phyloP scores from a whole-genome alignment of 1,140 invertebrate genomes.

The Procambarus clarkii region DNA sequence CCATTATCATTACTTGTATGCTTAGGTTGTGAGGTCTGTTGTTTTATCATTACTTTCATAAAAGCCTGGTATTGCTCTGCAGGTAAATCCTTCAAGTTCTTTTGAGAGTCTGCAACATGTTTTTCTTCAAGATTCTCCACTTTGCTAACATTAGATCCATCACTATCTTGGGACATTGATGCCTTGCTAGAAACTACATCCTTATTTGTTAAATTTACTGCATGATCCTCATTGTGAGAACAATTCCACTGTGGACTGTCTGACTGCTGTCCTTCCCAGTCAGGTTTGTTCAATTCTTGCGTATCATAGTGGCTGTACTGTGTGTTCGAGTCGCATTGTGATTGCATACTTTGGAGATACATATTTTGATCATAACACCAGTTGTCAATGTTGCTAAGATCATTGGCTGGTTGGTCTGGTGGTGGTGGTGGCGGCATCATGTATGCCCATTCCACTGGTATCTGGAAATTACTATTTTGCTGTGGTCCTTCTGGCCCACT shows the following conservation, averaged over 20 bases:
- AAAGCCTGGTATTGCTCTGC: conserved; percentile 60
- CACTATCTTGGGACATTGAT: not conserved
- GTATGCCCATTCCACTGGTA: conserved; percentile 69
- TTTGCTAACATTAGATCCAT: not conserved
- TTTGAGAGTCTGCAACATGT: not conserved
- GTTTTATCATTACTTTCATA: conserved; percentile 41
- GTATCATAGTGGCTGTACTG: not conserved
- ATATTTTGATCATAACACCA: conserved; percentile 68
- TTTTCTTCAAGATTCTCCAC: not conserved
- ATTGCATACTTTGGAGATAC: conserved; percentile 71
- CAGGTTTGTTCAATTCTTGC: not conserved
- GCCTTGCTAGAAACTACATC: not conserved
- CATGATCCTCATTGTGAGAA: not conserved
- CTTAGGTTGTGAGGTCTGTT: conserved; percentile 30
- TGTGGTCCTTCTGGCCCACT: not conserved
- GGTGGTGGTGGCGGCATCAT: conserved; percentile 67
- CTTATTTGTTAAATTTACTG: not conserved
- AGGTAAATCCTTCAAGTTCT: conserved; percentile 33
- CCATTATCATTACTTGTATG: not conserved
- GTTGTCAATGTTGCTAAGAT: conserved; percentile 54
- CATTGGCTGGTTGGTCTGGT: conserved; percentile 62
- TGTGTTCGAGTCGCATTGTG: not conserved
- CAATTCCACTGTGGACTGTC: not conserved
- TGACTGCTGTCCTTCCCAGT: conserved; percentile 1
- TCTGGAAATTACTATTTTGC: conserved; percentile 44